These are phyloP conservation scores for Lithobates pipiens DNA, from an alignment of 2,797 vertebrate species.

Conservation along the genomic window DNA sequence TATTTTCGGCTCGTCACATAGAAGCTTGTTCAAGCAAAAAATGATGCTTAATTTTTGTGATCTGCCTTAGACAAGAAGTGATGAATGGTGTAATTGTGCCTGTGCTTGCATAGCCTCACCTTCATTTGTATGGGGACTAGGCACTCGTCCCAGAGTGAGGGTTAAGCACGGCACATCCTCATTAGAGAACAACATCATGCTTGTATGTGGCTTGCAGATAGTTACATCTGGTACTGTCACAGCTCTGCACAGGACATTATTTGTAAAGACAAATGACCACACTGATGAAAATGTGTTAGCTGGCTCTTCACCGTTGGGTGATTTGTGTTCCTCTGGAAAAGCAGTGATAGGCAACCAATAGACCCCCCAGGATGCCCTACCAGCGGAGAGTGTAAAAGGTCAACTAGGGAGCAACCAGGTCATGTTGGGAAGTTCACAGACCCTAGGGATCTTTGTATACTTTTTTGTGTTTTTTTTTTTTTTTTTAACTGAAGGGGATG, in stretches of 20 bases:
- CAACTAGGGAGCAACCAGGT: no score
- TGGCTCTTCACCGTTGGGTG: no score
- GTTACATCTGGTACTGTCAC: no score
- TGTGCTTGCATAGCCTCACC: constrained; percentile 14
- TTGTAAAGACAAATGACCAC: not conserved
- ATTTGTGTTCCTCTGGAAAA: no score
- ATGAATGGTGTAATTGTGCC: constrained; percentile 43
- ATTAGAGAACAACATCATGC: constrained; percentile 44
- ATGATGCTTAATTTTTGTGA: not conserved
- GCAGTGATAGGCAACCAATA: no score
- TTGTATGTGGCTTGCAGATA: constrained; percentile 17
- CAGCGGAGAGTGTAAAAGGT: no score
- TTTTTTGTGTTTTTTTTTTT: no score
- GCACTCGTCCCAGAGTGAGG: constrained; percentile 16
- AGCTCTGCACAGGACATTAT: not conserved
- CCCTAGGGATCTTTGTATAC: no score
- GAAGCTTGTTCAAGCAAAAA: constrained; percentile 28
- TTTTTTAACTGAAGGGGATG: no score
- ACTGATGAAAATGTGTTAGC: not conserved
- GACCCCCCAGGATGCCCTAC: no score
- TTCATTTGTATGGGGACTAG: constrained; percentile 32
- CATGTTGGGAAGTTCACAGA: no score
- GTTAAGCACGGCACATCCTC: constrained; percentile 13
- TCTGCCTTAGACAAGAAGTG: not conserved
- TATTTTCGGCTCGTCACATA: not conserved